Evolutionary conservation across 2,113 vertebrate species (phyloP).

Genomic region (Sisor rabdophorus): DNA sequence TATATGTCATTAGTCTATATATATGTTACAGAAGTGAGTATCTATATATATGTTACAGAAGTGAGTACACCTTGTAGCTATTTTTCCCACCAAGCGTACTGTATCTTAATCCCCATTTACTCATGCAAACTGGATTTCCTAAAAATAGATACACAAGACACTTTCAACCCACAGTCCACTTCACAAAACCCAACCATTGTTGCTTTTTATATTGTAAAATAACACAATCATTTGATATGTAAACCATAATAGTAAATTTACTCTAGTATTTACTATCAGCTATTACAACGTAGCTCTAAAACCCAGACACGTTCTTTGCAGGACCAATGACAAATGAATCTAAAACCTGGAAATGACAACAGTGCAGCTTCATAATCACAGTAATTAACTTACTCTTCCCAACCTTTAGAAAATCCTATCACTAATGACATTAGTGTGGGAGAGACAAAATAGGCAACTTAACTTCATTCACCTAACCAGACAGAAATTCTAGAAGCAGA

Average conservation of each 20-base stretch:
- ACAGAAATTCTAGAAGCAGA: conserved; percentile 25
- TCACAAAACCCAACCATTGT: neutral
- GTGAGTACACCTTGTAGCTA: conserved; percentile 60
- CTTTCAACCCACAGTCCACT: conserved; percentile 30
- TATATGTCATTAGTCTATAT: no score
- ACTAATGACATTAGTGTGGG: conserved; percentile 31
- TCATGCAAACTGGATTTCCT: conserved; percentile 9
- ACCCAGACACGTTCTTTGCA: neutral
- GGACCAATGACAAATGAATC: conserved; percentile 20
- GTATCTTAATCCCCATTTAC: conserved; percentile 43
- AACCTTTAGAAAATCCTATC: conserved; percentile 37
- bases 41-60: no score
- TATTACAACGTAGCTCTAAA: neutral
- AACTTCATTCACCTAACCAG: conserved; percentile 28
- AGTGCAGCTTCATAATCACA: conserved; percentile 40
- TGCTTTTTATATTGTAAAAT: neutral
- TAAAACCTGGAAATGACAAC: conserved; percentile 27
- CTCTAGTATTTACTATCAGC: conserved; percentile 6
- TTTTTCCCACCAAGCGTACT: conserved; percentile 58
- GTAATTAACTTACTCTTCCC: conserved; percentile 43
- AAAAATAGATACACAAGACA: conserved; percentile 27
- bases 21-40: no score
- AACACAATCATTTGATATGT: conserved; percentile 2
- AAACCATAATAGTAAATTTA: conserved; percentile 18
- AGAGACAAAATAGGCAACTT: conserved; percentile 32